These are phyloP conservation scores for Lepidocyrtoides sp. DNA, from an alignment of 2,888 invertebrate species.

Conservation along the genomic window DNA sequence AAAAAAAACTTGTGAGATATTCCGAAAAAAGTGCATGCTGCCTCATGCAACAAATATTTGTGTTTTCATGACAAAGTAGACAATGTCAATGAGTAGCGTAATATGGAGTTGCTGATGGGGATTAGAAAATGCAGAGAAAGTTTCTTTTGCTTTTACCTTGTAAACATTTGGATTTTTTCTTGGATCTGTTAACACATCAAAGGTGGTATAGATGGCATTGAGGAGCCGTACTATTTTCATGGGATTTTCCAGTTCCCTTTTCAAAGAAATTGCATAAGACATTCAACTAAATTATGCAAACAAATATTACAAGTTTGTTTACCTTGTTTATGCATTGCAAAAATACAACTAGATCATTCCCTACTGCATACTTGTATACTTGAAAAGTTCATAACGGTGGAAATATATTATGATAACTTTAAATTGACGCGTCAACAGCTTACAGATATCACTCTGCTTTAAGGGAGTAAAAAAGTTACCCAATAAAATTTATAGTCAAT, in stretches of 20 bases:
- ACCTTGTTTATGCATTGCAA: no score
- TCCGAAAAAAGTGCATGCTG: no score
- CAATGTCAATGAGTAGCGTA: no score
- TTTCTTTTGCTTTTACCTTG: slow-evolving; percentile 90
- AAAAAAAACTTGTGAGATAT: no score
- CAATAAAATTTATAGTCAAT: neutral
- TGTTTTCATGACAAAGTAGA: no score
- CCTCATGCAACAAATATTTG: no score
- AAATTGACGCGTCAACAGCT: slow-evolving; percentile 24
- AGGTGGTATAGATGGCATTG: slow-evolving; percentile 97
- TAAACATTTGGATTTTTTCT: slow-evolving; percentile 97
- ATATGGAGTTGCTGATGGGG: no score
- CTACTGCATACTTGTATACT: neutral
- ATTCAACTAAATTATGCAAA: neutral
- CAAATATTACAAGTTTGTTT: neutral
- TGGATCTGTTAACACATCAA: slow-evolving; percentile 97
- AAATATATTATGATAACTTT: slow-evolving; percentile 4
- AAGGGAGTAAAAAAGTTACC: neutral
- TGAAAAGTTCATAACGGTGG: neutral
- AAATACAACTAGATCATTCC: no score
- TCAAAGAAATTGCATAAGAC: neutral
- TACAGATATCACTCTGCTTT: neutral
- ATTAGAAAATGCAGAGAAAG: no score
- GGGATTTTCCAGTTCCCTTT: slow-evolving; percentile 94
- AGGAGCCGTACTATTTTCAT: slow-evolving; percentile 98